A percentile compares a stretch with the other conserved stretches of the same genome.
phyloP scores from a whole-genome alignment of 2,888 invertebrate species.

The Standfussiana lucernea region DNA sequence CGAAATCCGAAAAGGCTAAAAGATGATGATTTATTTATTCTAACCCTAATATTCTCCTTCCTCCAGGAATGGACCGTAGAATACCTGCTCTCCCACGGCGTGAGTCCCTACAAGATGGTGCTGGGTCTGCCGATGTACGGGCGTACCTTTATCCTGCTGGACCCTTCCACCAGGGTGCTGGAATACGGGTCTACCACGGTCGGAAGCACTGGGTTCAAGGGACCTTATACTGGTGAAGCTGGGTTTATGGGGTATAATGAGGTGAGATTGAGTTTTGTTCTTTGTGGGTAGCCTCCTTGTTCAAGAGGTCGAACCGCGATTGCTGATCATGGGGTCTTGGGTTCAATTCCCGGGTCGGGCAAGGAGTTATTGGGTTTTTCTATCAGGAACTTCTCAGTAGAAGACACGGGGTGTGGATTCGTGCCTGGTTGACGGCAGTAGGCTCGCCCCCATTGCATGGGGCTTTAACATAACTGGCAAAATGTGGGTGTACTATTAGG shows the following conservation, averaged over 20 bases:
- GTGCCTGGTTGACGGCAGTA: too few relatives aligned
- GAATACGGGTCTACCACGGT: constrained; percentile 89
- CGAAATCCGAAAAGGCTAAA: too few relatives aligned
- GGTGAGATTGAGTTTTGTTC: constrained; percentile 82
- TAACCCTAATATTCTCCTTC: not conserved
- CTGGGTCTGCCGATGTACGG: constrained; percentile 96
- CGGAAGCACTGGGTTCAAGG: constrained; percentile 92
- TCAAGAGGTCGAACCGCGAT: too few relatives aligned
- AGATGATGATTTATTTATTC: too few relatives aligned
- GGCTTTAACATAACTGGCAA: too few relatives aligned
- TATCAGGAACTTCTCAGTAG: too few relatives aligned
- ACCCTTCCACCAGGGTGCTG: constrained; percentile 82
- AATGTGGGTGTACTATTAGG: too few relatives aligned
- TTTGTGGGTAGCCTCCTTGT: not conserved
- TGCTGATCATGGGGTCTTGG: too few relatives aligned
- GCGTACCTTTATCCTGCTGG: constrained; percentile 92
- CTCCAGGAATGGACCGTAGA: constrained; percentile 93
- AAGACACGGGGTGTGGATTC: too few relatives aligned
- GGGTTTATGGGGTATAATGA: constrained; percentile 98
- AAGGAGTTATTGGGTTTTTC: too few relatives aligned
- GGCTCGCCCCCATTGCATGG: too few relatives aligned
- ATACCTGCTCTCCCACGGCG: constrained; percentile 93
- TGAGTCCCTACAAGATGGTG: constrained; percentile 94
- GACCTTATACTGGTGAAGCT: constrained; percentile 94
- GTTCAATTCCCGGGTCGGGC: not conserved